Conservation (phyloP, 2,113 vertebrate species). For the Oplegnathus fasciatus region DNA sequence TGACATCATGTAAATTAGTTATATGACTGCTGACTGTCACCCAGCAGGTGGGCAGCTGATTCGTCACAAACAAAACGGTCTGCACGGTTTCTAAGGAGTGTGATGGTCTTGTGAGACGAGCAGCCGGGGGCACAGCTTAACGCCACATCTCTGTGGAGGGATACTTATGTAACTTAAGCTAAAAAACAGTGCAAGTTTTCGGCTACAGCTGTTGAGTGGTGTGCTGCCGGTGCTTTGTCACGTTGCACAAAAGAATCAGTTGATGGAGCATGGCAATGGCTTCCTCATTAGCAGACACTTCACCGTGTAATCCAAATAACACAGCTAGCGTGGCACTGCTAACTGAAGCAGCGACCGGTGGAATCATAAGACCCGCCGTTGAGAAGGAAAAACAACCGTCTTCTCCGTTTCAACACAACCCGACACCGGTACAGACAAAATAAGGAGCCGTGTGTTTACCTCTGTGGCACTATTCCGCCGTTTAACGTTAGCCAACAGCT, state of each 20-base stretch:
- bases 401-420: accelerated
- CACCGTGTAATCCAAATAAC: constrained; percentile 57
- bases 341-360: background rate
- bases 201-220: background rate
- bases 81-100: constrained; percentile 1
- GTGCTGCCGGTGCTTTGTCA: constrained; percentile 62
- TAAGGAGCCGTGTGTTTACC: background rate
- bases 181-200: background rate
- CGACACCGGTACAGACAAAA: background rate
- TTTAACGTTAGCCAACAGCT: constrained; percentile 19
- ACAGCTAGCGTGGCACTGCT: constrained; percentile 65
- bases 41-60: constrained; percentile 42
- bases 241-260: constrained; percentile 66
- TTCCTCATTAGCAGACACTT: constrained; percentile 73
- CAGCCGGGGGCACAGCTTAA: background rate
- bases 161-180: background rate
- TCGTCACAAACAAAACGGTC: background rate
- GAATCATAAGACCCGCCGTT: background rate
- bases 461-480: background rate
- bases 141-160: no score
- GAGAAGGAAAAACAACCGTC: background rate
- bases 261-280: constrained; percentile 70
- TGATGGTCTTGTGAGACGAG: constrained; percentile 48
- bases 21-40: background rate
- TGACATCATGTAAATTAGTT: constrained; percentile 10